Base-by-base conservation (phyloP, 2,888 invertebrate species). In the Coelinius sp. region DNA sequence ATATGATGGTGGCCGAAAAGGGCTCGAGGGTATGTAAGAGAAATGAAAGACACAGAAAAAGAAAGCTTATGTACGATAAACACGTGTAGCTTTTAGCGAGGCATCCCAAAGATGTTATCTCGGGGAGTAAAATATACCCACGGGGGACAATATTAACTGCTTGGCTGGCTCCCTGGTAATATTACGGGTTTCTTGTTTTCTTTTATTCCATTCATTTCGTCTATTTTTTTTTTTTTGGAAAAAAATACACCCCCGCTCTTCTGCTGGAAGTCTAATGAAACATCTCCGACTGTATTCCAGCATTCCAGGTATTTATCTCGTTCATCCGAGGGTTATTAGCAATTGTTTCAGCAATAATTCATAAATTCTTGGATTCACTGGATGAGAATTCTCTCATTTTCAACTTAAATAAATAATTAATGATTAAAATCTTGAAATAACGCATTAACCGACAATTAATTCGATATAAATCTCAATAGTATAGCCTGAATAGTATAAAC, bases 71-170 rank as follows among this genome's bases (percentile, higher is more conserved):
- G 79, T 81, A 84, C 85, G 86, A 86, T 87, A 87, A 87, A 87
- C 86, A 86, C 83, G 86, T 87, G 86, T 87, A 87, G 85, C 86
- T 87, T 86, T 87, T 86, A 87, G 86, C 86, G 77, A 84, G 85
- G 86, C 83, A 86, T 85, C 84, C 83, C 77, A 78, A 79, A 86
- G 87, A 87, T 87, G 80, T 84, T 86, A 87, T 87, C 87, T 83
- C 77, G 70, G 81, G 78, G 71, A 75, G 83, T 87, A 85, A 87
- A 87, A 87, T 87, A 87, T 86, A 83, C 85, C 86, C 84, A 76
- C 81, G 80, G 81, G 84, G 83, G 83, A 86, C 84, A 86, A 86
- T 87, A 87, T 87, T 87, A 87, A 87, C 86, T 87, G 85, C 87
- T 84, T 81, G 81, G 73, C 73, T 73, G 76, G 83, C 86, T 67